Conservation (phyloP, 2,888 invertebrate genomes). For the Pogonocherus hispidulus region DNA sequence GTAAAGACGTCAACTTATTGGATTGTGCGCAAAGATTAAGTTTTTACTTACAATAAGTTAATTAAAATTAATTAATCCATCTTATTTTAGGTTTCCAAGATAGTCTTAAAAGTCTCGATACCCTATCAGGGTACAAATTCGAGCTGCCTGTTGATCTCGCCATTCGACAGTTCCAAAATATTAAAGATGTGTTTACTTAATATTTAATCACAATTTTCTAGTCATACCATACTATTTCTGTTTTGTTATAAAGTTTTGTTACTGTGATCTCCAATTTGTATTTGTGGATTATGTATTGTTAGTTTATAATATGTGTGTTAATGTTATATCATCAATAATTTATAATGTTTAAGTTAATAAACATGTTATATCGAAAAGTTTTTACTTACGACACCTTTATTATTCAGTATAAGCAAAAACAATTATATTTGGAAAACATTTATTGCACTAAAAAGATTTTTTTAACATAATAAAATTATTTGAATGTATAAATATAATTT, state of each 20-base stretch:
- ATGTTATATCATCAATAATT: constrained; percentile 19
- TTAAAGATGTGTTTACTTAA: constrained; percentile 94
- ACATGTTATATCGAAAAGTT: background rate
- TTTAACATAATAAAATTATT: too few species aligned
- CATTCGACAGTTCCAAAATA: constrained; percentile 96
- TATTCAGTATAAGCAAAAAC: too few species aligned
- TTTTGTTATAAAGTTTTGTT: constrained; percentile 29
- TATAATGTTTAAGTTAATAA: constrained; percentile 20
- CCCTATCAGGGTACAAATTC: constrained; percentile 87
- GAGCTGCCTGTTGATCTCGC: constrained; percentile 97
- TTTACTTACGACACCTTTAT: too few species aligned
- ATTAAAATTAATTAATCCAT: constrained; percentile 9
- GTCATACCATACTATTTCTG: constrained; percentile 36
- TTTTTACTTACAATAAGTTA: too few species aligned
- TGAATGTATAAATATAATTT: too few species aligned
- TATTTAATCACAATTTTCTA: constrained; percentile 39
- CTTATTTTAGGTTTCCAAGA: constrained; percentile 89
- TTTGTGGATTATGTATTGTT: constrained; percentile 19
- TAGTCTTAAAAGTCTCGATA: constrained; percentile 90
- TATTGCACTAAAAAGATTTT: too few species aligned
- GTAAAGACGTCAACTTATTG: too few species aligned
- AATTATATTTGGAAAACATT: too few species aligned
- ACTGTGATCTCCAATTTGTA: constrained; percentile 34
- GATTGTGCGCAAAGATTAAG: too few species aligned
- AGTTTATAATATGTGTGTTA: constrained; percentile 15